A percentile compares a stretch with the other conserved stretches of the same genome.
Evolutionary conservation across 2,888 invertebrate genomes (phyloP).

Genomic region (Willowsia nigromaculata): DNA sequence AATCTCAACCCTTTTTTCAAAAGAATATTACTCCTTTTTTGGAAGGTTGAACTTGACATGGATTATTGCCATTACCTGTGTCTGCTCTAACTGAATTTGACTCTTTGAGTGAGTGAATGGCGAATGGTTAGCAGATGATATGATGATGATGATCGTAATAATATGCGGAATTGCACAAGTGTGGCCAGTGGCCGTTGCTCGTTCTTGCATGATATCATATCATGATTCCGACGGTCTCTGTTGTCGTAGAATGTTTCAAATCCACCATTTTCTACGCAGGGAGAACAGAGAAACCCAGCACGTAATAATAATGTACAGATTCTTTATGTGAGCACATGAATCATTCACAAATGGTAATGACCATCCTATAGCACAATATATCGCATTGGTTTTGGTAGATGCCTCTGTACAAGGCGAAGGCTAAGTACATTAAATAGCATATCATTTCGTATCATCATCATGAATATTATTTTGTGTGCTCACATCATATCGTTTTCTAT

Average conservation of each 20-base stretch:
- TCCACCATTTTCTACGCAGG: not conserved
- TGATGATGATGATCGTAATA: conserved; percentile 13
- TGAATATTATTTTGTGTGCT: not conserved
- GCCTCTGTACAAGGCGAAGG: conserved; percentile 40
- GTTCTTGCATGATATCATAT: conserved; percentile 55
- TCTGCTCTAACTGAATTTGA: conserved; percentile 17
- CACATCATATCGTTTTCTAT: conserved; percentile 12
- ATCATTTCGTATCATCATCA: conserved; percentile 39
- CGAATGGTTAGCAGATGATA: not conserved
- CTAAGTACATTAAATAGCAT: conserved; percentile 40
- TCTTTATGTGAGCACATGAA: conserved; percentile 50
- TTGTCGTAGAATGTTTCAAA: not conserved
- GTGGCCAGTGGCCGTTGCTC: conserved; percentile 58
- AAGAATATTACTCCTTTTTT: conserved; percentile 67
- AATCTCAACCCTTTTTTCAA: conserved; percentile 57
- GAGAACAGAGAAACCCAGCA: conserved; percentile 2
- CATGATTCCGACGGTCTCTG: not conserved
- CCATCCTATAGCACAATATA: conserved; percentile 12
- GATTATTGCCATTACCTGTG: conserved; percentile 58
- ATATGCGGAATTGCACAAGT: conserved; percentile 62
- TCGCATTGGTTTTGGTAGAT: conserved; percentile 1
- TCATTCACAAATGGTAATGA: conserved; percentile 65
- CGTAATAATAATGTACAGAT: conserved; percentile 27
- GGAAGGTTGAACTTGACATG: conserved; percentile 71
- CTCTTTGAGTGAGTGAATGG: not conserved